phyloP scores from a whole-genome alignment of 1,140 invertebrate species.

The Dreissena rostriformis region DNA sequence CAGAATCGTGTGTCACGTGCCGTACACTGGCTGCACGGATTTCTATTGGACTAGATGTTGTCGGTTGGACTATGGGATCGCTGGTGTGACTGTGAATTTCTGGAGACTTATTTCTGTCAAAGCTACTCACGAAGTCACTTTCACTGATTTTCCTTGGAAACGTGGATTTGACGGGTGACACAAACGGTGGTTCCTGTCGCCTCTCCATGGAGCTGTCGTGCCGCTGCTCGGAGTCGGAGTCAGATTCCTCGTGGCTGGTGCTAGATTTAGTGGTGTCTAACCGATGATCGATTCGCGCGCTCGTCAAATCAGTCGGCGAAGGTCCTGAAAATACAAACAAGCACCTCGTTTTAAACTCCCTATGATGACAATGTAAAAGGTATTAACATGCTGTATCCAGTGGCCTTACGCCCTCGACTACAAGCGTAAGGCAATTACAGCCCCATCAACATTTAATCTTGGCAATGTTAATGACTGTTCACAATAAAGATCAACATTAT shows the following conservation, averaged over 20 bases:
- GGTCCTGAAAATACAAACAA: constrained; percentile 46
- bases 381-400: not conserved
- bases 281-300: constrained; percentile 43
- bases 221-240: constrained; percentile 30
- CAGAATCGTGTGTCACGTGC: constrained; percentile 19
- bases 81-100: constrained; percentile 53
- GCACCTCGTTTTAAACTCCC: not conserved
- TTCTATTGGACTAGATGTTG: constrained; percentile 50
- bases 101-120: constrained; percentile 54
- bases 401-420: not conserved
- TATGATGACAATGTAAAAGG: not conserved
- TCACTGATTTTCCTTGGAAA: constrained; percentile 54
- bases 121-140: constrained; percentile 58
- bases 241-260: constrained; percentile 50
- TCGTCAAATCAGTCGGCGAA: constrained; percentile 46
- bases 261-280: constrained; percentile 53
- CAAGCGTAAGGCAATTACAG: constrained; percentile 24
- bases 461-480: constrained; percentile 20
- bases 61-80: constrained; percentile 23
- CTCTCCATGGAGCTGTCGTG: constrained; percentile 30
- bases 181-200: constrained; percentile 27
- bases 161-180: constrained; percentile 44
- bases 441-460: constrained; percentile 22
- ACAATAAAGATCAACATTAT: constrained; percentile 39
- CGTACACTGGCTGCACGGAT: constrained; percentile 17